phyloP scores from a whole-genome alignment of 2,888 invertebrate species.

The Campaea margaritaria region DNA sequence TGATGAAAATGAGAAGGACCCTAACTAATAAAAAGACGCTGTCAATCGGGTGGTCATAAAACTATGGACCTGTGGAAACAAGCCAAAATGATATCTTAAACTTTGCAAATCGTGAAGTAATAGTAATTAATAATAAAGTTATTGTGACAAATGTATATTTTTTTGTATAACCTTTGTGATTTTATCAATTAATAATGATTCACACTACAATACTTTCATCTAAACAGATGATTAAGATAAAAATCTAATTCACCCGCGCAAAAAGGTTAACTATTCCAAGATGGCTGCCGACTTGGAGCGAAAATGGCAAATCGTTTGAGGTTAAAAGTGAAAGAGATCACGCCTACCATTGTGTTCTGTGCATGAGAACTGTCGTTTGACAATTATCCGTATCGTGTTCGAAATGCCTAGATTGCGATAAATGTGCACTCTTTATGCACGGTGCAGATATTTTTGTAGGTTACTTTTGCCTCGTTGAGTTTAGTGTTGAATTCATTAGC shows the following conservation, averaged over 20 bases:
- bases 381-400: slow-evolving; percentile 31
- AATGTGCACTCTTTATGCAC: slow-evolving; percentile 11
- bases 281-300: slow-evolving; percentile 27
- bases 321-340: slow-evolving; percentile 78
- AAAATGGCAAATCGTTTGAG: slow-evolving; percentile 57
- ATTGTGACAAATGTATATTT: no score
- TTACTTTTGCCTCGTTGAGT: slow-evolving; percentile 3
- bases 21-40: no score
- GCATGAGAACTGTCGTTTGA: slow-evolving; percentile 44
- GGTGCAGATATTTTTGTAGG: slow-evolving; percentile 7
- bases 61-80: no score
- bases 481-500: slow-evolving; percentile 1
- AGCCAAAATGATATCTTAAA: no score
- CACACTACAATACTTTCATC: slow-evolving; percentile 2
- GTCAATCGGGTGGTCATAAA: no score
- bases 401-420: slow-evolving; percentile 21
- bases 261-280: slow-evolving; percentile 32
- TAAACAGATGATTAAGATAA: slow-evolving; percentile 11
- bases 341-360: slow-evolving; percentile 65
- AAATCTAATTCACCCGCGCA: slow-evolving; percentile 7
- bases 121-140: no score
- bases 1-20: no score
- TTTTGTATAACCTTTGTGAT: no score
- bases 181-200: no score
- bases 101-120: no score